Conservation (phyloP, 2,113 vertebrate genomes). For the Sarotherodon lohbergeri region DNA sequence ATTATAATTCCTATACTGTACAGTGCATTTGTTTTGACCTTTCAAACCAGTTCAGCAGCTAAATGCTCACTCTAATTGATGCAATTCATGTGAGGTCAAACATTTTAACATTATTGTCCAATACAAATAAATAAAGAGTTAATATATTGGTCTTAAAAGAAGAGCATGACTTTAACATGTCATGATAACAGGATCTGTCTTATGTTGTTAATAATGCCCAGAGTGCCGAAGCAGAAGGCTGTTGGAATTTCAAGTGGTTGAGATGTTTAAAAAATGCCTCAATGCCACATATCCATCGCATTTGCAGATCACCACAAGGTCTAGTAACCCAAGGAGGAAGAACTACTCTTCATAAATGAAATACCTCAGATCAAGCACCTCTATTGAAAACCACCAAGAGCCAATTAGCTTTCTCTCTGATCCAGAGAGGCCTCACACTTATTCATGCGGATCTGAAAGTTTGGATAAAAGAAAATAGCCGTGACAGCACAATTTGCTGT, state of each 20-base stretch:
- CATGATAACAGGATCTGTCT: background rate
- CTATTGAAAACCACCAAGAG: conserved; percentile 19
- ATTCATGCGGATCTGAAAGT: background rate
- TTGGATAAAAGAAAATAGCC: conserved; percentile 1
- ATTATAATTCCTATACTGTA: conserved; percentile 32
- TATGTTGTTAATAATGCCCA: background rate
- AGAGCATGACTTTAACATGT: background rate
- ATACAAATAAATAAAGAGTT: background rate
- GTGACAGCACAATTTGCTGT: background rate
- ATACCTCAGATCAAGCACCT: conserved; percentile 2
- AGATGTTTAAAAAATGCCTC: background rate
- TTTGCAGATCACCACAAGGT: background rate
- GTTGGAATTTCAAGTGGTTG: background rate
- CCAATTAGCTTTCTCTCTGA: conserved; percentile 41
- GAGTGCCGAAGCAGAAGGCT: background rate
- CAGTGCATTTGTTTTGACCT: conserved; percentile 38
- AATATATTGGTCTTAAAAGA: background rate
- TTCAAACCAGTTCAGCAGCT: conserved; percentile 20
- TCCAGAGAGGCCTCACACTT: conserved; percentile 6
- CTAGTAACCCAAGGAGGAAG: background rate
- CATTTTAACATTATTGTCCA: background rate
- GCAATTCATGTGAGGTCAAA: conserved; percentile 9
- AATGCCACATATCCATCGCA: background rate
- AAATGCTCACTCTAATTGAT: conserved; percentile 14
- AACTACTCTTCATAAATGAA: conserved; percentile 49